Evolutionary conservation across 1,140 invertebrate species (phyloP).

Genomic region (Zophobas atratus): DNA sequence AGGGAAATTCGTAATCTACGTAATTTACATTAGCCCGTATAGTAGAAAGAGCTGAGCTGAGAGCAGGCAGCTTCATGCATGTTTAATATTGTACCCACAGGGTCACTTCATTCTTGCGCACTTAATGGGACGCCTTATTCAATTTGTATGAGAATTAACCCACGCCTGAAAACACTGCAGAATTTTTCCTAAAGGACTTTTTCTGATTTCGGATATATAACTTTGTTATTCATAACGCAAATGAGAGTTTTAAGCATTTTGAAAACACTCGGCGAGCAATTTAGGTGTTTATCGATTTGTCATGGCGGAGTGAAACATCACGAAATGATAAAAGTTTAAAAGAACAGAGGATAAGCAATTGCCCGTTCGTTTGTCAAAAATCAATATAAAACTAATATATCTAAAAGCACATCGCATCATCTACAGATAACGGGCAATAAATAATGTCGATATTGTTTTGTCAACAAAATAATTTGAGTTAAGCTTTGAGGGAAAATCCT

Average conservation of each 20-base stretch:
- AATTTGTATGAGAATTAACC: conserved; percentile 63
- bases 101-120: conserved; percentile 61
- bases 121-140: conserved; percentile 63
- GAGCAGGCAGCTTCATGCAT: conserved; percentile 58
- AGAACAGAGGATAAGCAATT: no score
- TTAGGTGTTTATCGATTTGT: no score
- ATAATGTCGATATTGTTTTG: no score
- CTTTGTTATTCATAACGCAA: conserved; percentile 27
- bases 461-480: no score
- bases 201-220: conserved; percentile 21
- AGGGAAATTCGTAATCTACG: conserved; percentile 47
- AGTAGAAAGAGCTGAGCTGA: conserved; percentile 39
- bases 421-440: no score
- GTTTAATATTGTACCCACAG: conserved; percentile 63
- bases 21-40: conserved; percentile 52
- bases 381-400: no score
- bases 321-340: no score
- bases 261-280: neutral
- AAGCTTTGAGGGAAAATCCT: no score
- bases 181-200: conserved; percentile 46
- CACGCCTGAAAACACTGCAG: conserved; percentile 54
- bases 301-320: no score
- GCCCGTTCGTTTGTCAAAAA: no score
- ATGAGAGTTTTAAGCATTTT: neutral
- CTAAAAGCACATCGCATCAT: no score